These are phyloP conservation scores for Pyrochroa serraticornis DNA, from an alignment of 2,888 invertebrate genomes.

Conservation along the genomic window DNA sequence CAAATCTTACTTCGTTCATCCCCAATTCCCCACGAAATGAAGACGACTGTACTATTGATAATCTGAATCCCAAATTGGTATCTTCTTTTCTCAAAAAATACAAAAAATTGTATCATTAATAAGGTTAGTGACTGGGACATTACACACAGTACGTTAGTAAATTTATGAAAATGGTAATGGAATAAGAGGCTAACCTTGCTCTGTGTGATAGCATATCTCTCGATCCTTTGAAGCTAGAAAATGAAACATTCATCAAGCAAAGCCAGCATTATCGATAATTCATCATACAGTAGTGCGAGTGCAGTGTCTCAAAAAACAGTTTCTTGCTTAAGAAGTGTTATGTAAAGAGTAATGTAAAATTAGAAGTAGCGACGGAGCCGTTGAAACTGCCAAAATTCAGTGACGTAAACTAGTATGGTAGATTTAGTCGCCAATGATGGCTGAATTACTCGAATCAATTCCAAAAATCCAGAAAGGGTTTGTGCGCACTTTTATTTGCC, in stretches of 20 bases:
- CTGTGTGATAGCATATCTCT: constrained; percentile 63
- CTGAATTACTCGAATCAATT: no score
- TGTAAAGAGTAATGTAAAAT: no score
- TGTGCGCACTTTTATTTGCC: no score
- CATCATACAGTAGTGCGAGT: constrained; percentile 31
- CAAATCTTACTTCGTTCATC: no score
- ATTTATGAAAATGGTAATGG: constrained; percentile 25
- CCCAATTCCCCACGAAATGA: no score
- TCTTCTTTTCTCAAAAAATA: no score
- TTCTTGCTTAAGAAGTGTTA: neutral
- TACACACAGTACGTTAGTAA: constrained; percentile 4
- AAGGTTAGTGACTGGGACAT: neutral
- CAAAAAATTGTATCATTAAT: neutral
- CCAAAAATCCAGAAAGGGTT: no score
- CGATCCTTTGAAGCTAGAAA: constrained; percentile 68
- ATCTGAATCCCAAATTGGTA: no score
- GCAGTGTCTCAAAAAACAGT: constrained; percentile 25
- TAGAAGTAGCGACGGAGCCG: no score
- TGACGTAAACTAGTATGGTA: no score
- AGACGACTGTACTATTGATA: constrained; percentile 10
- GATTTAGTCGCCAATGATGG: no score
- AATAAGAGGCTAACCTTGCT: constrained; percentile 58
- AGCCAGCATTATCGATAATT: constrained; percentile 19
- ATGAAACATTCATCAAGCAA: constrained; percentile 33
- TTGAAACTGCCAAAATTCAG: no score